A percentile compares a stretch with the other conserved stretches of the same genome.
Evolutionary conservation across 2,888 invertebrate genomes (phyloP).

Genomic region (Drosophila leonis): DNA sequence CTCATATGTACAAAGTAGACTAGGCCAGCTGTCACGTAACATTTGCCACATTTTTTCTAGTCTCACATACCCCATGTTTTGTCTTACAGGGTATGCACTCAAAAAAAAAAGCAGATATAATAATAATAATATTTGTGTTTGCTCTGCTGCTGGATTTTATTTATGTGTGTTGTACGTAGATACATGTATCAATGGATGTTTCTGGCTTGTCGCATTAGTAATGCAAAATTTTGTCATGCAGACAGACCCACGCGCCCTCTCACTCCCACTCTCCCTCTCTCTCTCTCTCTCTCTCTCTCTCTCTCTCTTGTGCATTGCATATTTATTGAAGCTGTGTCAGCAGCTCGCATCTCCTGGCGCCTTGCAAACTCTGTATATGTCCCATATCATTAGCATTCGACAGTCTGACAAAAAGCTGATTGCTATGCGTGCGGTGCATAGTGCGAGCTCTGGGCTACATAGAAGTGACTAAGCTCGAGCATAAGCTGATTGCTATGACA

Average conservation of each 20-base stretch:
- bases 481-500: conserved; percentile 2
- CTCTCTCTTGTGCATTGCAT: conserved; percentile 57
- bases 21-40: neutral
- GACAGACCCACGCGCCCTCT: neutral
- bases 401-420: conserved; percentile 31
- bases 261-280: neutral
- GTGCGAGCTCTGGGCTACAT: neutral
- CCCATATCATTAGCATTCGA: conserved; percentile 33
- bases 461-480: neutral
- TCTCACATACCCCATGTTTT: neutral
- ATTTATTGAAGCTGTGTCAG: conserved; percentile 58
- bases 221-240: conserved; percentile 70
- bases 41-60: neutral
- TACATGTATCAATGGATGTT: conserved; percentile 65
- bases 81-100: conserved; percentile 2
- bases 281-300: neutral
- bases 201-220: conserved; percentile 73
- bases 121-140: conserved; percentile 60
- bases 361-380: conserved; percentile 6
- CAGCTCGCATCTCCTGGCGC: conserved; percentile 15
- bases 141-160: conserved; percentile 64
- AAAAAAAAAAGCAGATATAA: conserved; percentile 11
- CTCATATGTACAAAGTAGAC: neutral
- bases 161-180: conserved; percentile 68
- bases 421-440: conserved; percentile 20